Evolutionary conservation across 2,797 vertebrate species (phyloP).

Genomic region (Pachyuromys duprasi): DNA sequence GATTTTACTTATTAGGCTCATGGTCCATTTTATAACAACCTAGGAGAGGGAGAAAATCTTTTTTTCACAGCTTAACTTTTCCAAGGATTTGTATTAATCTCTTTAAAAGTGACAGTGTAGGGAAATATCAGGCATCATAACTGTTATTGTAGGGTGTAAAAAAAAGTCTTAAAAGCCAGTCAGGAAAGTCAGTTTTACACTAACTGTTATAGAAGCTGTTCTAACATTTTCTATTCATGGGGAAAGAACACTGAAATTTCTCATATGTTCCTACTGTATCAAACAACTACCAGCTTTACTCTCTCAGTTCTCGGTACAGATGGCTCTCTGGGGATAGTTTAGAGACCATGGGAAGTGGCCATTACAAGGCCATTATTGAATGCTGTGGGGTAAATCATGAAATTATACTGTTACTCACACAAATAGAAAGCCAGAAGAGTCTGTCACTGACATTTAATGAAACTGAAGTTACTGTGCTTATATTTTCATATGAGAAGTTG

Average conservation of each 20-base stretch:
- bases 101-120: constrained; percentile 28
- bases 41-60: rapidly evolving
- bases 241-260: constrained; percentile 59
- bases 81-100: constrained; percentile 4
- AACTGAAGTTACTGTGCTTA: constrained; percentile 41
- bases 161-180: constrained; percentile 30
- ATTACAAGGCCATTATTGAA: constrained; percentile 65
- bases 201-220: constrained; percentile 35
- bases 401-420: constrained; percentile 66
- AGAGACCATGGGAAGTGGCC: constrained; percentile 54
- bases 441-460: constrained; percentile 64
- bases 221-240: constrained; percentile 37
- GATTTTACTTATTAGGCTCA: not conserved
- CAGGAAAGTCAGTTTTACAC: constrained; percentile 17
- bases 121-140: constrained; percentile 17
- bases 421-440: constrained; percentile 70
- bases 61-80: not conserved
- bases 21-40: not conserved
- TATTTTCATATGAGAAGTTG: constrained; percentile 43
- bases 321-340: constrained; percentile 65
- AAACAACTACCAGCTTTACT: constrained; percentile 54
- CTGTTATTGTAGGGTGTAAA: constrained; percentile 15
- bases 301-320: constrained; percentile 60
- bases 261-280: constrained; percentile 53
- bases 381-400: constrained; percentile 72